Base-by-base conservation (phyloP, 2,797 vertebrate genomes). In the Lepus oiostolus region DNA sequence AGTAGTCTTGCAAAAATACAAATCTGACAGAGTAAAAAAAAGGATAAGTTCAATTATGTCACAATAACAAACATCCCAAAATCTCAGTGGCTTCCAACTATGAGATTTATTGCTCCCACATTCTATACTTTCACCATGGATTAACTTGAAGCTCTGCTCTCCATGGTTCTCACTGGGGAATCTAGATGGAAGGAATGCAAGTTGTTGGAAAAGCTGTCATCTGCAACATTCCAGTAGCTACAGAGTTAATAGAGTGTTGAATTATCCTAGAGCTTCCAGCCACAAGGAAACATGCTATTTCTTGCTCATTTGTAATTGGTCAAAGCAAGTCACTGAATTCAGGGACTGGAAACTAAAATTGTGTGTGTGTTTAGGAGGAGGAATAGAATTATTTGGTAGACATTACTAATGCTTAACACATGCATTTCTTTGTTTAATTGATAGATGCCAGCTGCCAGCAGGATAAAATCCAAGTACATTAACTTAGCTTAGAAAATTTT, bases 401-500 rank as follows among this genome's bases (percentile, higher is more conserved):
- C 7, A 72, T 74, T 85, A 67, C 52, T 76, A 38, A 67, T 30
- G 1, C 35, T 7, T 90, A 42, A 30, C 13, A 50, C 11, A 38
- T 6, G 1, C 26, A 88, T 76, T 65, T 14, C 9, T 3, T 92
- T 58, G 6, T 62, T 94, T 92, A 88, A 88, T 9, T 96, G 60
- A 95, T 32, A 62, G 24, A 76, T 62, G 22, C 8, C 68, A 95
- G 63, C 26, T 90, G 38, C 30, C 47, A 54, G 70, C 7, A 82
- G 52, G 67, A 58, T 74, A 68, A 71, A 75, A 79, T 32, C 24
- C 35, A 85, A 50, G 1, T 22, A 17, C 30, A 26, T 81, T 72
- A 89, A 30, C 71, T 92, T 92, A 11, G 77, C 79, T 95, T 72
- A 65, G 26, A 88, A 88, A 83, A 70, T 3, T 5, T 35, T 50